Base-by-base conservation (phyloP, 2,113 vertebrate genomes). In the Panthera uncia region DNA sequence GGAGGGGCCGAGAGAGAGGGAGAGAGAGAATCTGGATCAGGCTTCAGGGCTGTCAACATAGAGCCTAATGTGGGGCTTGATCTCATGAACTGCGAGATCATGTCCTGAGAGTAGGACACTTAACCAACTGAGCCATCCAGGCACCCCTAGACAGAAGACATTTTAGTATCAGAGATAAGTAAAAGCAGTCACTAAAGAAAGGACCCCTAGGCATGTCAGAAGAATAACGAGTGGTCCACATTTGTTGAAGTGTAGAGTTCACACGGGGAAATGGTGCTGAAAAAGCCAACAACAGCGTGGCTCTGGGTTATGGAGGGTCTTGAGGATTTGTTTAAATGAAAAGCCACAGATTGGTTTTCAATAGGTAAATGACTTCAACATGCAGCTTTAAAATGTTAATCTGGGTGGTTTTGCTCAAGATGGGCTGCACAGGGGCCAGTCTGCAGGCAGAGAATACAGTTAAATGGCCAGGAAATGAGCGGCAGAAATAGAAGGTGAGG, bases 301-400 rank as follows among this genome's bases (percentile, higher is more conserved):
- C 29, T 50, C 15, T 18, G 29, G 55, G 3, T 23, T 11, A 13
- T 1, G 3, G 29, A 73, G 31, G 33, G 18, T 55, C 57, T 38
- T 1, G 1, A 36, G 48, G 27, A 52, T 73, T 84, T 31, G 55
- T 45, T 74, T 45, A 68, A 61, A 23, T 31, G 10, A 52, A 18
- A 80, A 16, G 31, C 31, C 65, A 65, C 29, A 80, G 63, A 29
- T 84, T 29, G 21, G 66, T 71, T 94, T 55, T 48, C 73, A 69
- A 36, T 41, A 89, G 73, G 21, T 71, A 63, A 80, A 21, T 61
- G 68, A 83, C 50, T 94, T 81, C 23, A 73, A 93, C 55, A 50
- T 16, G 52, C 13, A 79, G 15, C 79, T 86, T 87, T 69, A n/a
- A 41, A 90, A 55, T 48, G 31, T 50, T 15, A 71, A 25, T 78